These are phyloP conservation scores for Tetramorium bicarinatum DNA, from an alignment of 2,888 invertebrate genomes.

Conservation along the genomic window DNA sequence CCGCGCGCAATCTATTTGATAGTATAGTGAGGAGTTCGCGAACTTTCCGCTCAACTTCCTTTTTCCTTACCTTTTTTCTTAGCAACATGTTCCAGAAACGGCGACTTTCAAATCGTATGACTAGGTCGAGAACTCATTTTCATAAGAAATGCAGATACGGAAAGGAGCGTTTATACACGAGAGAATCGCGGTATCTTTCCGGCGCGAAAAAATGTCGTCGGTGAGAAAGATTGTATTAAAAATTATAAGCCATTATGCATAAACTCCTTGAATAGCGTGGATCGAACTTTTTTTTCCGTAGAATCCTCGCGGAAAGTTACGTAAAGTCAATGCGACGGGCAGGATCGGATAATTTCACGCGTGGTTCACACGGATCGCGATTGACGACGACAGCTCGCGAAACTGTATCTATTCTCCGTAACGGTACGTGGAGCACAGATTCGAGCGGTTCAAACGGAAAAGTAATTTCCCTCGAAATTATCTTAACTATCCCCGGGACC, in stretches of 20 bases:
- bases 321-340: slow-evolving; percentile 45
- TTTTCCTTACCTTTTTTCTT: neutral
- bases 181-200: neutral
- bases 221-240: slow-evolving; percentile 17
- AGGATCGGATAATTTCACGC: slow-evolving; percentile 76
- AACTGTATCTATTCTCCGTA: slow-evolving; percentile 28
- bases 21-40: slow-evolving; percentile 12
- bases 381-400: slow-evolving; percentile 71
- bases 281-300: neutral
- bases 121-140: slow-evolving; percentile 27
- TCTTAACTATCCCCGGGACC: slow-evolving; percentile 5
- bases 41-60: neutral
- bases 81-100: neutral
- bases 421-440: slow-evolving; percentile 15
- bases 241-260: slow-evolving; percentile 42
- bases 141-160: slow-evolving; percentile 28
- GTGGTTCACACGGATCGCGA: slow-evolving; percentile 72
- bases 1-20: slow-evolving; percentile 24
- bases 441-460: slow-evolving; percentile 42
- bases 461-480: slow-evolving; percentile 59
- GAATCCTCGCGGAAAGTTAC: slow-evolving; percentile 14
- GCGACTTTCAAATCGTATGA: slow-evolving; percentile 2
- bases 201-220: neutral
- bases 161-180: neutral
- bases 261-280: neutral